Percentiles rank a stretch among this genome's conserved stretches.
These are phyloP conservation scores for Antechinus flavipes DNA, from an alignment of 2,113 vertebrate genomes.

Conservation along the genomic window DNA sequence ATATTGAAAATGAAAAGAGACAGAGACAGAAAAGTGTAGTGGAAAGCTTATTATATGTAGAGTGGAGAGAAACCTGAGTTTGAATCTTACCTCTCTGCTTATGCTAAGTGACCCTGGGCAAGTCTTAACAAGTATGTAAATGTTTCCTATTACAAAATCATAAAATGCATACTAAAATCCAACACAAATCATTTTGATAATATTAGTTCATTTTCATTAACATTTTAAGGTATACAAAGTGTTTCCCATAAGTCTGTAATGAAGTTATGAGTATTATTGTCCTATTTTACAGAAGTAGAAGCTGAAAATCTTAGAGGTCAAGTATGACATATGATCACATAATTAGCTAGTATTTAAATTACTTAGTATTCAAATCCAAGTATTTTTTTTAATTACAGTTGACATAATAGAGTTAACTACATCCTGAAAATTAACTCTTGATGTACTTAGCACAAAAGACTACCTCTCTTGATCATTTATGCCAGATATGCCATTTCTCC, in stretches of 20 bases:
- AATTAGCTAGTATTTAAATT: not conserved
- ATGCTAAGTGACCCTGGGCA: not conserved
- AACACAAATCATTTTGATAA: not conserved
- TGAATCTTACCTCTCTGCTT: not conserved
- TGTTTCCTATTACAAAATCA: not conserved
- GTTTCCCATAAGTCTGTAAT: not conserved
- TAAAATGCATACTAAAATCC: not conserved
- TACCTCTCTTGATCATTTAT: not conserved
- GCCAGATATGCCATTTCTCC: slow-evolving; percentile 14
- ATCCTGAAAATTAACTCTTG: not conserved
- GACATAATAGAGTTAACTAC: not conserved
- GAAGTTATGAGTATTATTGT: not conserved
- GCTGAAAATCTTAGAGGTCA: not conserved
- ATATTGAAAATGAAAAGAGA: too few relatives aligned
- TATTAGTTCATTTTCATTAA: not conserved
- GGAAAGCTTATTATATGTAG: not conserved
- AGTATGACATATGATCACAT: not conserved
- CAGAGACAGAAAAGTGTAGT: not conserved
- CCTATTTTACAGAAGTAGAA: not conserved
- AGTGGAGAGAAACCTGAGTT: not conserved
- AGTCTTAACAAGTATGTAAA: not conserved
- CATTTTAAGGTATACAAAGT: not conserved
- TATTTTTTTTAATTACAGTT: not conserved
- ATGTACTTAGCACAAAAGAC: not conserved
- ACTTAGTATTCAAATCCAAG: not conserved